Evolutionary conservation across 2,797 vertebrate genomes (phyloP), one percentile per base, ranked within the genome.

Genomic region (Hapalemur alaotrensis): DNA sequence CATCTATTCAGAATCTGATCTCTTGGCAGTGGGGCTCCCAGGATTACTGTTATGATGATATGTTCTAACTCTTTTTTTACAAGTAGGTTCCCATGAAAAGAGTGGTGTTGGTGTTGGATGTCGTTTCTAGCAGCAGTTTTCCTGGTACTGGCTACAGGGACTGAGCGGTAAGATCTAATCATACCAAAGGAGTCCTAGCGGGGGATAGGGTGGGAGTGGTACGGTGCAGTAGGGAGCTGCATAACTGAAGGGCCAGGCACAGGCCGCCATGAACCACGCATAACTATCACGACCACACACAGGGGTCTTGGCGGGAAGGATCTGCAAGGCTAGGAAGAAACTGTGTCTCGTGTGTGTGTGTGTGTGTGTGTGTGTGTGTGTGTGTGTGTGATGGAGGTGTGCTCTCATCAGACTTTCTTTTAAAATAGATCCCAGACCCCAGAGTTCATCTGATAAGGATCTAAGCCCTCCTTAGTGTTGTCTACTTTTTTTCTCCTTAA

Each of bases 31-130:
- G 93, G 48, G 81, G 83, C 87, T 96, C 94, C 89, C 78, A 81
- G 95, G 96, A 86, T 91, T 97, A 86, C 96, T 98, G 97, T 97
- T 95, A 97, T 92, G 97, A 96, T 93, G 78, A 86, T 98, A 96
- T 95, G 91, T 98, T 98, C 96, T 98, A 96, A 96, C 80, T 95
- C 97, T 95, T 98, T 98, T 95, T 98, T 98, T 67, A 97, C 97
- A 97, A 93, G 95, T 94, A 97, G 80, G 73, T 97, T 98, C 97
- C 98, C 12, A 0, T 96, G 97, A 98, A 98, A 98, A 98, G 83
- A 79, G 25, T 41, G 43, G 63, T 84, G 38, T 95, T 98, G 97
- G 97, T 93, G 83, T 32, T 93, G 81, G 83, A 95, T 97, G 67
- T 88, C 13, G 5, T 91, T 94, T 96, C 94, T 95, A 98, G 89